phyloP scores from a whole-genome alignment of 2,888 invertebrate species.

The Erebia aethiops region DNA sequence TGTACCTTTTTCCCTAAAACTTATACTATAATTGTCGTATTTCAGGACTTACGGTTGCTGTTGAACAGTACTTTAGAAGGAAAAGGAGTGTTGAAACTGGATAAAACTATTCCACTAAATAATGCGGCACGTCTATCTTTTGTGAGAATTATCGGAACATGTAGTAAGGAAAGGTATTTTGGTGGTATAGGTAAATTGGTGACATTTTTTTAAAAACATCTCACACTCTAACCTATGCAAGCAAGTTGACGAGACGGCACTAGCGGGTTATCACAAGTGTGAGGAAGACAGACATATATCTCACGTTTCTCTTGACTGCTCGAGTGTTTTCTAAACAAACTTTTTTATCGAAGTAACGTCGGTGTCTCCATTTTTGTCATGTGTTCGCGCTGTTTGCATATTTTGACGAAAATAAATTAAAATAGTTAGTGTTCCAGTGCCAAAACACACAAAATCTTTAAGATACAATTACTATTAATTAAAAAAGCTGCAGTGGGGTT shows the following conservation, averaged over 20 bases:
- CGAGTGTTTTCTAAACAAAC: slow-evolving; percentile 2
- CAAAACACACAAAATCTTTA: slow-evolving; percentile 4
- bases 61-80: too few species aligned
- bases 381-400: slow-evolving; percentile 4
- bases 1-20: too few species aligned
- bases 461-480: slow-evolving; percentile 4
- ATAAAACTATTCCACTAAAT: too few species aligned
- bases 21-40: too few species aligned
- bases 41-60: too few species aligned
- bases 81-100: too few species aligned
- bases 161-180: not conserved
- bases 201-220: slow-evolving; percentile 2
- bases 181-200: slow-evolving; percentile 4
- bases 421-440: too few species aligned
- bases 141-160: too few species aligned
- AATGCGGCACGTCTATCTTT: too few species aligned
- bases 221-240: slow-evolving; percentile 3
- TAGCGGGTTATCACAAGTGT: slow-evolving; percentile 4
- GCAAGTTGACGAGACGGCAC: slow-evolving; percentile 1
- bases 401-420: not conserved
- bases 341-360: slow-evolving; percentile 2
- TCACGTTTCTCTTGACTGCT: slow-evolving; percentile 4
- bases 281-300: slow-evolving; percentile 4
- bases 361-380: not conserved
- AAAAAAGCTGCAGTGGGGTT: slow-evolving; percentile 1